These are phyloP conservation scores for Asbolus verrucosus DNA, from an alignment of 1,140 invertebrate species.

Conservation along the genomic window DNA sequence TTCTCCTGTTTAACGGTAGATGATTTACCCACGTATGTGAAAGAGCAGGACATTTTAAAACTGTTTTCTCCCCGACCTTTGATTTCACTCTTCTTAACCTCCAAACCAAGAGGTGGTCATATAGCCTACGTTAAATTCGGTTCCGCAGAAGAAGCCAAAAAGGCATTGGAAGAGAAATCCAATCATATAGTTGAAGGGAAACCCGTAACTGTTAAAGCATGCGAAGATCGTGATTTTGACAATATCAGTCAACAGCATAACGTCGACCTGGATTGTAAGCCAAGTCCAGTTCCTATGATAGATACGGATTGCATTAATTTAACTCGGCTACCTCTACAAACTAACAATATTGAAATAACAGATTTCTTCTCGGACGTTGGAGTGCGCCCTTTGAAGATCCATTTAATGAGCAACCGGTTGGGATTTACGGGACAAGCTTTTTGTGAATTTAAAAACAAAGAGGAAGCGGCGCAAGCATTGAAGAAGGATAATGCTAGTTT, in stretches of 20 bases:
- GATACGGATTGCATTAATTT: constrained; percentile 77
- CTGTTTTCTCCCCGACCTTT: constrained; percentile 80
- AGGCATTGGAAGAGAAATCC: constrained; percentile 68
- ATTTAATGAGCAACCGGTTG: constrained; percentile 75
- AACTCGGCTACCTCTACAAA: constrained; percentile 79
- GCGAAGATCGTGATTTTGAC: constrained; percentile 68
- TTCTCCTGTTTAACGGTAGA: constrained; percentile 75
- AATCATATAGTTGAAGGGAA: constrained; percentile 72
- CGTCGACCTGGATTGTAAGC: constrained; percentile 48
- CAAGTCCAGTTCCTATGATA: constrained; percentile 24
- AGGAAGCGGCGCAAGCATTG: constrained; percentile 78
- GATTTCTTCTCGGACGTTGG: constrained; percentile 85
- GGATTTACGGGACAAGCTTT: constrained; percentile 84
- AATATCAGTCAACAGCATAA: constrained; percentile 65
- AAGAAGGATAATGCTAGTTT: constrained; percentile 78
- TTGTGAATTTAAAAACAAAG: constrained; percentile 80
- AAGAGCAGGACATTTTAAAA: constrained; percentile 82
- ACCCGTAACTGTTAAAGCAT: constrained; percentile 67
- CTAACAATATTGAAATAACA: constrained; percentile 80
- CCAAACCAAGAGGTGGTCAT: constrained; percentile 70
- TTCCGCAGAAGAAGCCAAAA: constrained; percentile 75
- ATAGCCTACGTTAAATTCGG: constrained; percentile 81
- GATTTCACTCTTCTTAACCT: constrained; percentile 75
- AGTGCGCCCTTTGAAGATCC: constrained; percentile 80
- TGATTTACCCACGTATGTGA: constrained; percentile 79